These are phyloP conservation scores for Muscicapa striata DNA, from an alignment of 2,797 vertebrate genomes.

Conservation along the genomic window DNA sequence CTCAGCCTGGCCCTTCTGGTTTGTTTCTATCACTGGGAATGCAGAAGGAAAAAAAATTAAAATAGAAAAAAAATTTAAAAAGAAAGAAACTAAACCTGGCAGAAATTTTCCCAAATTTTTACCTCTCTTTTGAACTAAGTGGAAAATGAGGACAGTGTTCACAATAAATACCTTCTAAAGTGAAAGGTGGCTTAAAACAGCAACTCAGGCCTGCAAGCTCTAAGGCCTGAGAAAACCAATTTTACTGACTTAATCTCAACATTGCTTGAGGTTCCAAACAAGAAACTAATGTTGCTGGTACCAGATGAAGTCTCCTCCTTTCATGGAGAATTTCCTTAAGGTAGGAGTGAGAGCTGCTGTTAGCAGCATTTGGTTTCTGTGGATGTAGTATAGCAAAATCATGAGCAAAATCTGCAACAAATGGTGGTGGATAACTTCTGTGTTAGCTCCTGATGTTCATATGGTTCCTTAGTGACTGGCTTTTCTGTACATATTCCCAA, in stretches of 20 bases:
- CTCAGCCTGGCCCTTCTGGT: neutral
- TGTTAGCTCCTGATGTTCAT: neutral
- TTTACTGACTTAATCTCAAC: neutral
- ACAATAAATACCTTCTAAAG: neutral
- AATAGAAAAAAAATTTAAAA: neutral
- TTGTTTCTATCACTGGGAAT: neutral
- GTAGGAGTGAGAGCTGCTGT: neutral
- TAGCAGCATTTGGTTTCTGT: neutral
- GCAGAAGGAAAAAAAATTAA: neutral
- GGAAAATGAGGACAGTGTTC: neutral
- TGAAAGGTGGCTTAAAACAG: neutral
- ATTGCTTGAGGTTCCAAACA: neutral
- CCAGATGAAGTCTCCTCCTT: neutral
- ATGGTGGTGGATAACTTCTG: neutral
- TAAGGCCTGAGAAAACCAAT: neutral
- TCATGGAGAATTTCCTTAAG: neutral
- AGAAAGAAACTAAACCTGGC: neutral
- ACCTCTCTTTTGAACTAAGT: neutral
- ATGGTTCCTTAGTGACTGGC: neutral
- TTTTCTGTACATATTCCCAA: neutral
- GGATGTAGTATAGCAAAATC: neutral
- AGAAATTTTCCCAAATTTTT: neutral
- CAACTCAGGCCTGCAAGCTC: neutral
- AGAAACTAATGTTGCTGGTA: neutral
- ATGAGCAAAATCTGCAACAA: neutral